Conservation (phyloP, 2,113 vertebrate species). For the Entosphenus tridentatus region DNA sequence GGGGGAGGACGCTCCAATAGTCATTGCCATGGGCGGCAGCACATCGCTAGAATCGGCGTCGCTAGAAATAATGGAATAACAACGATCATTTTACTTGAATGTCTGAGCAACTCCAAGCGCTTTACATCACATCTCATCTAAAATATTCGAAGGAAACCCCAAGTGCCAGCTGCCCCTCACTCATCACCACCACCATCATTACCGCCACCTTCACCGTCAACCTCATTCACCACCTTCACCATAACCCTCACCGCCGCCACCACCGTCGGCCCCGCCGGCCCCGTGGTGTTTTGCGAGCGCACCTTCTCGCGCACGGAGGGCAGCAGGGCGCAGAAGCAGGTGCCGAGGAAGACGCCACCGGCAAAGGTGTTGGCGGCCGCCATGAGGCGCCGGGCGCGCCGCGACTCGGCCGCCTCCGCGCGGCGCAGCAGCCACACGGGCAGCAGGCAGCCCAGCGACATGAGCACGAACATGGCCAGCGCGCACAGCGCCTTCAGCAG, state of each 20-base stretch:
- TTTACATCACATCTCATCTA: neutral
- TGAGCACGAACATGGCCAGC: slow-evolving; percentile 38
- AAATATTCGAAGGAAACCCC: too few relatives aligned
- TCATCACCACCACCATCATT: neutral
- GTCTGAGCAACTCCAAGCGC: neutral
- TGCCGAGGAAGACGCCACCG: slow-evolving; percentile 66
- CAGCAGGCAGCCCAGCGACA: slow-evolving; percentile 47
- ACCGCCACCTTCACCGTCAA: neutral
- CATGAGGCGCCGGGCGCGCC: slow-evolving; percentile 27
- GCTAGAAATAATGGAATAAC: too few relatives aligned
- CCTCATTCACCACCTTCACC: neutral
- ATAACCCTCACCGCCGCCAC: neutral
- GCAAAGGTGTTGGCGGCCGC: slow-evolving; percentile 53
- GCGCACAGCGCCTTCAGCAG: slow-evolving; percentile 48
- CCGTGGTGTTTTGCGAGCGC: slow-evolving; percentile 1
- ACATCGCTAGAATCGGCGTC: too few relatives aligned
- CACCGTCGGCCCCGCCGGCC: neutral
- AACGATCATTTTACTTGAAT: neutral
- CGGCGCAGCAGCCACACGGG: slow-evolving; percentile 40
- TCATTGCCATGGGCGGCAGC: too few relatives aligned
- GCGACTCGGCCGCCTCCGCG: slow-evolving; percentile 33
- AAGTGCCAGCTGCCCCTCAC: too few relatives aligned
- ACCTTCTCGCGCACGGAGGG: slow-evolving; percentile 61
- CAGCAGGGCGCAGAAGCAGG: slow-evolving; percentile 64
- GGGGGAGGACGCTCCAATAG: neutral